These are phyloP conservation scores for Chymomyza costata DNA, from an alignment of 1,140 invertebrate genomes.

Conservation along the genomic window DNA sequence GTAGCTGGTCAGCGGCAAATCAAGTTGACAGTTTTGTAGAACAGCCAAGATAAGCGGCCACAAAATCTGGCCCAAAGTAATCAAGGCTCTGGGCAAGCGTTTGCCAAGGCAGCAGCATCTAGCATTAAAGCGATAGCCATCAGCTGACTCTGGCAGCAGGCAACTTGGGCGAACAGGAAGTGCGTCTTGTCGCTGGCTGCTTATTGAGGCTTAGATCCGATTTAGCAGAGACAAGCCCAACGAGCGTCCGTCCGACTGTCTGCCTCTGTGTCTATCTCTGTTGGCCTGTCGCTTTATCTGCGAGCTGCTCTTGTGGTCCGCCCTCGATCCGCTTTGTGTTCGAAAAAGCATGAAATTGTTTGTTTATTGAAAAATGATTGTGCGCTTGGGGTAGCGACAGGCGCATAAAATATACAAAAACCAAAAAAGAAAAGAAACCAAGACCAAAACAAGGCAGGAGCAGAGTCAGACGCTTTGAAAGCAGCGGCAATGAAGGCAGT, in stretches of 20 bases:
- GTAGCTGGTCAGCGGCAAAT: not conserved
- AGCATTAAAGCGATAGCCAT: slow-evolving; percentile 44
- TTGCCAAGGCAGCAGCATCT: slow-evolving; percentile 14
- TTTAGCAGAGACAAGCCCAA: slow-evolving; percentile 61
- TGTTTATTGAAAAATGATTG: slow-evolving; percentile 74
- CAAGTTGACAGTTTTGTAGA: not conserved
- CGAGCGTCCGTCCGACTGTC: slow-evolving; percentile 15
- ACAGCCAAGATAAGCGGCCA: too few species aligned
- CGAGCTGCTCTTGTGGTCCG: not conserved
- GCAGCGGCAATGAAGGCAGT: slow-evolving; percentile 20
- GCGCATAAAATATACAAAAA: slow-evolving; percentile 20
- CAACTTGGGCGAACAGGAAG: slow-evolving; percentile 35
- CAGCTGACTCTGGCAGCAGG: slow-evolving; percentile 13
- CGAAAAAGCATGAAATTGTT: slow-evolving; percentile 59
- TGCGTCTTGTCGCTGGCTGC: slow-evolving; percentile 69
- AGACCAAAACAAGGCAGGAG: too few species aligned
- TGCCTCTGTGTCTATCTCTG: not conserved
- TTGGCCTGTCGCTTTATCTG: not conserved
- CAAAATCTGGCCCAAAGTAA: too few species aligned
- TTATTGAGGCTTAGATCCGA: slow-evolving; percentile 73
- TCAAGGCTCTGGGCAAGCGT: too few species aligned
- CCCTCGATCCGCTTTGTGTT: not conserved
- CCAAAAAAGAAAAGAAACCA: too few species aligned
- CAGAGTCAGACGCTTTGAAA: slow-evolving; percentile 1
- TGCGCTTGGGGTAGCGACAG: slow-evolving; percentile 18